Conservation (phyloP, 2,888 invertebrate species). For the Ariolimax columbianus region DNA sequence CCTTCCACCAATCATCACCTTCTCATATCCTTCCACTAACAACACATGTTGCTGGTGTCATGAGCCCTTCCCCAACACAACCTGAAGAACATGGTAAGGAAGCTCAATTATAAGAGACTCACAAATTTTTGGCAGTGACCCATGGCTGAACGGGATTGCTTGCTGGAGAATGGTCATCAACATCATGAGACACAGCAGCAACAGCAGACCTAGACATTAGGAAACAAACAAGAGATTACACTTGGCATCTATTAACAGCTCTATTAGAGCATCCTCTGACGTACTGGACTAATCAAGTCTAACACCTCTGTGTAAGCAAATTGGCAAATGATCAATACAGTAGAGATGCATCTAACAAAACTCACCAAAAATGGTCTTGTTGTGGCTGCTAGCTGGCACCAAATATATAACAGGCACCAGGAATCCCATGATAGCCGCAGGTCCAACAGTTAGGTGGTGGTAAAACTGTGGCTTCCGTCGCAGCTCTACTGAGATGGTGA, state of each 20-base stretch:
- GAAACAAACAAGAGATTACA: neutral
- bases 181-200: constrained; percentile 50
- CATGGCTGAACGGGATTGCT: constrained; percentile 55
- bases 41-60: too few species aligned
- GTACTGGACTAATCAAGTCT: too few species aligned
- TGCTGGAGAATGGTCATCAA: constrained; percentile 53
- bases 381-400: constrained; percentile 95
- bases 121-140: constrained; percentile 55
- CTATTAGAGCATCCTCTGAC: neutral
- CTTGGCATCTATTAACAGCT: neutral
- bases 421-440: constrained; percentile 92
- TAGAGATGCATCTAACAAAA: too few species aligned
- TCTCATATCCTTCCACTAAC: too few species aligned
- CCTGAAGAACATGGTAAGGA: too few species aligned
- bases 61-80: too few species aligned
- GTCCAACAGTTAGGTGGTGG: constrained; percentile 82
- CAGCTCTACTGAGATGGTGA: constrained; percentile 88
- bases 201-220: constrained; percentile 47
- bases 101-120: too few species aligned
- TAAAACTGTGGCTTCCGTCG: constrained; percentile 94
- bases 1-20: too few species aligned
- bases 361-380: constrained; percentile 97
- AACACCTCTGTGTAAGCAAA: too few species aligned
- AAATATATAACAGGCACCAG: constrained; percentile 97
- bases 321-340: neutral